Evolutionary conservation across 1,140 invertebrate genomes (phyloP).

Genomic region (Cataglyphis hispanica): DNA sequence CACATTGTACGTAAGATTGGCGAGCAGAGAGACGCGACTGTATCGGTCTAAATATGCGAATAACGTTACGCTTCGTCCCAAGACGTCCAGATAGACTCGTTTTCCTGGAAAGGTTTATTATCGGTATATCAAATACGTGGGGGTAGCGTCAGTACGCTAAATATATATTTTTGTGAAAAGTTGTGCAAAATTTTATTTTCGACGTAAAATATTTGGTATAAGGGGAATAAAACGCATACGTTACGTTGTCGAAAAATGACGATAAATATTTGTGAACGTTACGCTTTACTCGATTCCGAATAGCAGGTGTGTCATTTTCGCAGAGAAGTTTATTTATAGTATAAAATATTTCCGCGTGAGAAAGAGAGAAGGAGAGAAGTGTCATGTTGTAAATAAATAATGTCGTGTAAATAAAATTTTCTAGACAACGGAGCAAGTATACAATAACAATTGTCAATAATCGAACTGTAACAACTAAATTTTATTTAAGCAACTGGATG

Average conservation of each 20-base stretch:
- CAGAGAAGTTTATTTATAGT: not conserved
- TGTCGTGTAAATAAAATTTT: not conserved
- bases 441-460: not conserved
- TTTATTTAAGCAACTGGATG: no score
- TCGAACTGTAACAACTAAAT: not conserved
- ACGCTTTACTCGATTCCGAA: not conserved
- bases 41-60: conserved; percentile 1
- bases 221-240: not conserved
- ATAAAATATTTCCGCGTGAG: not conserved
- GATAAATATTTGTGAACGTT: conserved; percentile 25
- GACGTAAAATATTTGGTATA: not conserved
- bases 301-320: not conserved
- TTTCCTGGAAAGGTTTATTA: not conserved
- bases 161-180: not conserved
- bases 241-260: not conserved
- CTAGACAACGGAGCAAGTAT: no score
- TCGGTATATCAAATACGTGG: not conserved
- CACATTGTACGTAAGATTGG: conserved; percentile 62
- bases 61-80: not conserved
- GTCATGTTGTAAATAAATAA: not conserved
- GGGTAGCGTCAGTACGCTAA: not conserved
- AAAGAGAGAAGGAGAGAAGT: not conserved
- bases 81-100: not conserved
- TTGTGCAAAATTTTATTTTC: not conserved
- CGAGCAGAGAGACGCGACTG: not conserved